Evolutionary conservation across 2,113 vertebrate species (phyloP), one percentile per base, ranked within the genome.

Genomic region (Phalacrocorax carbo): DNA sequence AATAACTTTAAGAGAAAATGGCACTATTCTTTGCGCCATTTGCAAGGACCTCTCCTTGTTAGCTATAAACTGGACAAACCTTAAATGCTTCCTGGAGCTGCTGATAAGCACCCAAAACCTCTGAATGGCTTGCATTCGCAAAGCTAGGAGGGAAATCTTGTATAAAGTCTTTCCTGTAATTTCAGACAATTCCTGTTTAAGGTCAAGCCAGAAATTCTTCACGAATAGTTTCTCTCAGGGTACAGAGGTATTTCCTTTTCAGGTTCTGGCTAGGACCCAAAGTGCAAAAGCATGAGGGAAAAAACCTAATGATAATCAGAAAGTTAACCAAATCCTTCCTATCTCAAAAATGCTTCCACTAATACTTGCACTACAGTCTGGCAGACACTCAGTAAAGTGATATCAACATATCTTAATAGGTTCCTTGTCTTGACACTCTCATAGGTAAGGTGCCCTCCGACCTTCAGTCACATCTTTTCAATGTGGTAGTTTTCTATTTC

Each of bases 161-260:
- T 90, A 96, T 90, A 96, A 96, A 92, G 72, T 79, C 88, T 90
- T 96, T 96, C 94, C 96, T 96, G 95, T 92, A 90, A 93, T 95
- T 96, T 93, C 95, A 96, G 95, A 96, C 92, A 96, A 95, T 96
- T 96, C 95, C 94, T 96, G 95, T 96, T 96, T 96, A 96, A 96
- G 96, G 86, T 96, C 95, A 97, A 96, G 90, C 65, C 90, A 96
- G 88, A 93, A 97, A 96, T 96, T 95, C 88, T 89, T 96, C 92
- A 94, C 69, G 78, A 96, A 93, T 96, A 94, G 25, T 95, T 96
- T 95, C 88, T 97, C 92, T 95, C 17, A 13, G 86, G 80, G 72
- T 92, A 86, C 32, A 93, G 94, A 94, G 83, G 86, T 93, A 97
- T 96, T 97, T 97, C 96, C 96, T 96, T 76, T 96, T 79, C 69